Conservation (phyloP, 2,797 vertebrate genomes). For the Syncerus caffer region DNA sequence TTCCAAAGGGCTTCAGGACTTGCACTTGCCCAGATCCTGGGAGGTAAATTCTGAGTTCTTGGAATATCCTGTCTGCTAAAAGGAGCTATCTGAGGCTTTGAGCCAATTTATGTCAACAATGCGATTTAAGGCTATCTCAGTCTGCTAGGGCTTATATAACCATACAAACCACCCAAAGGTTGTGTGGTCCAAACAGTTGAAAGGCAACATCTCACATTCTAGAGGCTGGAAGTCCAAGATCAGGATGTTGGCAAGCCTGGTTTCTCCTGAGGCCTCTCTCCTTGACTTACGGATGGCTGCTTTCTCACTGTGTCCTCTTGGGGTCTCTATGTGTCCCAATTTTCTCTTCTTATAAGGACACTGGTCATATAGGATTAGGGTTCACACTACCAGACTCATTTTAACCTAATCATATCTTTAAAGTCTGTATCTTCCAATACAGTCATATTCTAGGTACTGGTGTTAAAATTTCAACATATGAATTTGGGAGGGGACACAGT, state of each 20-base stretch:
- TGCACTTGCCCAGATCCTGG: neutral
- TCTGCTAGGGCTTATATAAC: neutral
- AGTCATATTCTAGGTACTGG: neutral
- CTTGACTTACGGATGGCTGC: neutral
- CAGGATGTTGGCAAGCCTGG: neutral
- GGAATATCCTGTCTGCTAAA: neutral
- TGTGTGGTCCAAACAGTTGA: neutral
- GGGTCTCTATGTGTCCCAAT: neutral
- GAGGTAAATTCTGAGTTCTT: neutral
- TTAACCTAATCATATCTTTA: neutral
- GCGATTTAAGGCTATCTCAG: neutral
- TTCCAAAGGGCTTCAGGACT: neutral
- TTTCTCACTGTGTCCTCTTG: neutral
- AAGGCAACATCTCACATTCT: neutral
- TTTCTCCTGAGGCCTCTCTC: neutral
- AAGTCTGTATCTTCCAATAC: neutral
- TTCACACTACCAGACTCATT: neutral
- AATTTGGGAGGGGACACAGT: neutral
- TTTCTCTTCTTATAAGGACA: neutral
- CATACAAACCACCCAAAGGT: neutral
- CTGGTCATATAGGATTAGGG: neutral
- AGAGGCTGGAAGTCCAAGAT: neutral
- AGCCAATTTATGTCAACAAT: neutral
- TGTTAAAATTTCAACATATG: neutral
- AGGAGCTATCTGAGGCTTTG: neutral